Conservation (phyloP, 1,140 invertebrate species). For the Xylocopa sonorina region DNA sequence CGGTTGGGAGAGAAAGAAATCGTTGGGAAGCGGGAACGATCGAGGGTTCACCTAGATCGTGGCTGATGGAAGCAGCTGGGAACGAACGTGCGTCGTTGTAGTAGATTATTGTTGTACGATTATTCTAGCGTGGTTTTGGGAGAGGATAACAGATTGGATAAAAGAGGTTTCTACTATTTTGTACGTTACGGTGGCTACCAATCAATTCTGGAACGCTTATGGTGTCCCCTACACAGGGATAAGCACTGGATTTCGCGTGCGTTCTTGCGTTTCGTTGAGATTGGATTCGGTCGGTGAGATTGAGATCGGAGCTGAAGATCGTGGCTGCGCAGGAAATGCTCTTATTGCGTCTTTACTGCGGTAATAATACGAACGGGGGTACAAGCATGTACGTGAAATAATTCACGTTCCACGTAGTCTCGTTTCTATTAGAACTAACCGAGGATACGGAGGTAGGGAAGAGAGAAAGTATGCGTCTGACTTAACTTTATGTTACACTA, state of each 20-base stretch:
- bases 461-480: too few species aligned
- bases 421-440: too few species aligned
- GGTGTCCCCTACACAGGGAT: not conserved
- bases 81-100: too few species aligned
- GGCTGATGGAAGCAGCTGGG: too few species aligned
- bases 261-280: not conserved
- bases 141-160: conserved; percentile 22
- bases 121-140: not conserved
- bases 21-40: not conserved
- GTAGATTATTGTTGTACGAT: too few species aligned
- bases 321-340: too few species aligned
- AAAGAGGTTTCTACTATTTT: conserved; percentile 12
- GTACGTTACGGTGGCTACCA: not conserved
- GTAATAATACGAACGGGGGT: too few species aligned
- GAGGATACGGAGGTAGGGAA: too few species aligned
- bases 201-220: not conserved
- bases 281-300: not conserved
- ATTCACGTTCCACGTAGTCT: too few species aligned
- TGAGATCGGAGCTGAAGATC: not conserved
- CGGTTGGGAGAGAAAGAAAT: not conserved
- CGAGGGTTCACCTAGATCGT: too few species aligned
- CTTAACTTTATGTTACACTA: not conserved
- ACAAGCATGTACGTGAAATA: too few species aligned
- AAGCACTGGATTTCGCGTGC: not conserved
- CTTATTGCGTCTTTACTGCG: too few species aligned